A percentile compares a stretch with the other conserved stretches of the same genome.
phyloP scores from a whole-genome alignment of 2,888 invertebrate species.

The Seladonia tumulorum region DNA sequence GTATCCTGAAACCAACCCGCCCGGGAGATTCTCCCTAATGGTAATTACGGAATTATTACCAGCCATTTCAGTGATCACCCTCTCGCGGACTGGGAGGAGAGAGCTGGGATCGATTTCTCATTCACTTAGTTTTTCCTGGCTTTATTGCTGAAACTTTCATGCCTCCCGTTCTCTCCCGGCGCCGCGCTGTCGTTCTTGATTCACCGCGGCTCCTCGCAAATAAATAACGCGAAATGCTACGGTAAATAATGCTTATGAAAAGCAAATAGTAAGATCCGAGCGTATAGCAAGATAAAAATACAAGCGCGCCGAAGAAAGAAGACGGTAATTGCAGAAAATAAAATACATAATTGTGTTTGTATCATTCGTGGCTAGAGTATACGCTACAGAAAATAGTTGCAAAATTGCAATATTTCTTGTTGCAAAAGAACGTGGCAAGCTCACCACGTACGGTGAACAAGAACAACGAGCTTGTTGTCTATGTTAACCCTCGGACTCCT shows the following conservation, averaged over 20 bases:
- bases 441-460: background rate
- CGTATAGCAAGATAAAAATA: background rate
- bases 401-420: too few relatives aligned
- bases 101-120: constrained; percentile 33
- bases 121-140: constrained; percentile 4
- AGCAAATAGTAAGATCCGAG: background rate
- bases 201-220: background rate
- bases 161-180: background rate
- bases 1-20: background rate
- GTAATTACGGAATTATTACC: constrained; percentile 58
- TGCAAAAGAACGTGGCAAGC: background rate
- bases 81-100: background rate
- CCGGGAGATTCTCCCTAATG: constrained; percentile 16
- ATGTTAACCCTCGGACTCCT: too few relatives aligned
- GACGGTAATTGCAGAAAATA: background rate
- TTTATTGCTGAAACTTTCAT: background rate
- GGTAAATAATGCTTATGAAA: constrained; percentile 6
- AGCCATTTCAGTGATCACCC: constrained; percentile 52
- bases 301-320: background rate
- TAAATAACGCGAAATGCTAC: background rate
- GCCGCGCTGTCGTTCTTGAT: background rate
- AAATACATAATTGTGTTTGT: background rate
- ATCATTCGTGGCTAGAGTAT: background rate
- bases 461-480: background rate
- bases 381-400: background rate